Base-by-base conservation (phyloP, 2,797 vertebrate genomes). In the Ctenosaura bakeri region DNA sequence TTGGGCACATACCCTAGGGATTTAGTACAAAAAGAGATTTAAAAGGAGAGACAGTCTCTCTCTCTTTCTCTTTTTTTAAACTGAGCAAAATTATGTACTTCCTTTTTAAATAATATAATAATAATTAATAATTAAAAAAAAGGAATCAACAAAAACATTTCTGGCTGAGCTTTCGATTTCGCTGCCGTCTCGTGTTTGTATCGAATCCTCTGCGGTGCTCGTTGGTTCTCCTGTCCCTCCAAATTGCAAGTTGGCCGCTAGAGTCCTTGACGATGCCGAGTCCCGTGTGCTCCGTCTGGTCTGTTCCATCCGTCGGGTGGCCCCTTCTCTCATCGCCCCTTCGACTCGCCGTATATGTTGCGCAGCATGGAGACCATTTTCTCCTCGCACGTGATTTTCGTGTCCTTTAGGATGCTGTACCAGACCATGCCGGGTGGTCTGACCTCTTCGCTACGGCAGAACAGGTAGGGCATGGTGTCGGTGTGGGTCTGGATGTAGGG, bases 401-500 rank as follows among this genome's bases (percentile, higher is more conserved):
- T 98, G 96, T 99, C 98, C 81, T 98, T 98, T 90, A 99, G 97
- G 91, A 99, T 98, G 95, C 97, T 97, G 77, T 98, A 98, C 98
- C 98, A 98, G 90, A 97, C 97, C 95, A 97, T 96, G 71, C 97
- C 97, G 0, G 97, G 97, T 0, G 98, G 97, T 86, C 98, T 98
- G 0, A 96, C 95, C 71, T 99, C 98, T 66, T 99, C 99, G 0
- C 97, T 98, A 90, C 98, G 98, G 93, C 99, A 99, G 97, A 98
- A 97, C 92, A 99, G 95, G 81, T 99, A 99, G 24, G 98, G 98
- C 97, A 98, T 97, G 91, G 98, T 98, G 96, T 99, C 99, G 0
- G 98, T 98, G n/a, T 98, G 98, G 96, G 98, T 99, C 97, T 99
- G 99, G 96, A 99, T 99, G 96, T 99, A 98, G 92, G 98, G 97